Evolutionary conservation across 1,140 invertebrate species (phyloP).

Genomic region (Tetragonula clypearis): DNA sequence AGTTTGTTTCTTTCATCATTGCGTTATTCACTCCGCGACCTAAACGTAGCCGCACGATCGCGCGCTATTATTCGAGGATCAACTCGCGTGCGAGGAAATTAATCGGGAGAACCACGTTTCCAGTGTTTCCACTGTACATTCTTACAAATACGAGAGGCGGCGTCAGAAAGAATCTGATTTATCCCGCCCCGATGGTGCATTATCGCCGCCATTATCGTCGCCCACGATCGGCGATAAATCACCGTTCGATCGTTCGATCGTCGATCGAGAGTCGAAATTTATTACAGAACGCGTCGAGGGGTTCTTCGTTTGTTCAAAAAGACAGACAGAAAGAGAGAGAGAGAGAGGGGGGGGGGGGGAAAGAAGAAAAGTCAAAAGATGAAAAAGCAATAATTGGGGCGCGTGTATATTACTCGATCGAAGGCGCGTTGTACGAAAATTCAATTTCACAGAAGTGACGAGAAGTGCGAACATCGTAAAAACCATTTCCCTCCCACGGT

Average conservation of each 20-base stretch:
- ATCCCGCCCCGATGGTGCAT: not conserved
- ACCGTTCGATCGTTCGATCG: not conserved
- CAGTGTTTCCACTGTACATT: not conserved
- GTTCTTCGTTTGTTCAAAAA: not conserved
- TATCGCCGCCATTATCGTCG: not conserved
- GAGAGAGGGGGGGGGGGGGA: too few species aligned
- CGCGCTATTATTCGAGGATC: not conserved
- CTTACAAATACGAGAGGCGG: not conserved
- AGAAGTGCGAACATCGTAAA: slow-evolving; percentile 51
- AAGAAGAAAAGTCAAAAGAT: not conserved
- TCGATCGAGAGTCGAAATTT: not conserved
- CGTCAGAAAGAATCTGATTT: not conserved
- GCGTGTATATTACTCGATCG: not conserved
- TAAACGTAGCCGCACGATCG: not conserved
- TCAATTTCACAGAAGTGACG: slow-evolving; percentile 44
- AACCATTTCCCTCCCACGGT: slow-evolving; percentile 20
- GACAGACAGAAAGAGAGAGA: too few species aligned
- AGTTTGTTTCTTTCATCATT: too few species aligned
- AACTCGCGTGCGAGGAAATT: not conserved
- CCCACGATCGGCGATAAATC: not conserved
- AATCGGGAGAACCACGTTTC: not conserved
- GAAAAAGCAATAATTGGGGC: not conserved
- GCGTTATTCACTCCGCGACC: too few species aligned
- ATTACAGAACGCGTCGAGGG: not conserved
- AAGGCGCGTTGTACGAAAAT: slow-evolving; percentile 1